Conservation (phyloP, 2,113 vertebrate genomes). For the Thalassarche chlororhynchos region DNA sequence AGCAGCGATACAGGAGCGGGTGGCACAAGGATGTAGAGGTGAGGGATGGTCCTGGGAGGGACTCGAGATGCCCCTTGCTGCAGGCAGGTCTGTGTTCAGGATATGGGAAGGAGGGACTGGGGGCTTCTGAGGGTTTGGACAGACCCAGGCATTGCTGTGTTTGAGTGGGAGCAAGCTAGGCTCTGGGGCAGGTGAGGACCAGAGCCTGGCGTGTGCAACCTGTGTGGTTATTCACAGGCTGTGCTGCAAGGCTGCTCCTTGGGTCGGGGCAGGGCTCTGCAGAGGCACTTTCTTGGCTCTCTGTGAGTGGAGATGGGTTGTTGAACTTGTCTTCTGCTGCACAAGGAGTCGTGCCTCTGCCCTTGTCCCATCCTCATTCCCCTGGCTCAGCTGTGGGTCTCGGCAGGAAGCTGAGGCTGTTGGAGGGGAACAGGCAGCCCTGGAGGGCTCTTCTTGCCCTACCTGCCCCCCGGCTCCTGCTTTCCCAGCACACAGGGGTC, state of each 20-base stretch:
- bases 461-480: background rate
- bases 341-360: background rate
- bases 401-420: background rate
- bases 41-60: background rate
- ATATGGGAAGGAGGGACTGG: background rate
- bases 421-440: background rate
- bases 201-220: background rate
- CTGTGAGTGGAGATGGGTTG: background rate
- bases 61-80: background rate
- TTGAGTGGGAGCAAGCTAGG: background rate
- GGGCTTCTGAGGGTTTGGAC: background rate
- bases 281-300: background rate
- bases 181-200: background rate
- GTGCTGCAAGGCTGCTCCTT: background rate
- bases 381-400: background rate
- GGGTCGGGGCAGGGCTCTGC: background rate
- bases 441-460: background rate
- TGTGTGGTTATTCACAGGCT: background rate
- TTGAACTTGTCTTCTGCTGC: background rate
- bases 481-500: background rate
- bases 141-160: background rate
- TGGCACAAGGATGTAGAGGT: conserved; percentile 77
- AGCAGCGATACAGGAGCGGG: conserved; percentile 87
- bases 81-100: background rate
- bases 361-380: background rate